Percentiles rank a stretch among this genome's conserved stretches.
Evolutionary conservation across 2,888 invertebrate genomes (phyloP).

Genomic region (Athalia rosae): DNA sequence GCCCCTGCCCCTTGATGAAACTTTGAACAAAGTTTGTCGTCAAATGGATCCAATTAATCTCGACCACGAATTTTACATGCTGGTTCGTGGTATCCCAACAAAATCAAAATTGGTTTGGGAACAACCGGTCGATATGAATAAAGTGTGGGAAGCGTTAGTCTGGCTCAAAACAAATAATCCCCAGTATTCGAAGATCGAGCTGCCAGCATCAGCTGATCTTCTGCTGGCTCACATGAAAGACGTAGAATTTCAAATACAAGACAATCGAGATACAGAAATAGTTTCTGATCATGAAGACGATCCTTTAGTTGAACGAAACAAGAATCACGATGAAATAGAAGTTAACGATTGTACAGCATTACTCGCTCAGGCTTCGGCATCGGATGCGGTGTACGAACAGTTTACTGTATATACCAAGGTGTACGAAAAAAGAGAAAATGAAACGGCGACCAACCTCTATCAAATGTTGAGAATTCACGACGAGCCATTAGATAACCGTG

Average conservation of each 20-base stretch:
- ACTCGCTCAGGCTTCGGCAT: constrained; percentile 18
- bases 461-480: too few species aligned
- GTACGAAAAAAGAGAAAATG: too few species aligned
- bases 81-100: constrained; percentile 61
- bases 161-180: constrained; percentile 32
- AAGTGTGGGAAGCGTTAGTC: constrained; percentile 13
- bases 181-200: constrained; percentile 49
- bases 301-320: too few species aligned
- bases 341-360: not conserved
- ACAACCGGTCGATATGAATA: constrained; percentile 58
- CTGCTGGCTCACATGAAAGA: constrained; percentile 35
- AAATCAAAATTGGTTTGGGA: constrained; percentile 55
- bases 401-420: too few species aligned
- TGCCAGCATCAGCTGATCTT: constrained; percentile 51
- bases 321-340: not conserved
- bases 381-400: too few species aligned
- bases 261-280: not conserved
- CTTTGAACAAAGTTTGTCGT: constrained; percentile 61
- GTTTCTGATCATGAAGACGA: too few species aligned
- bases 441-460: too few species aligned
- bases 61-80: constrained; percentile 61
- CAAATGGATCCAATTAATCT: constrained; percentile 57
- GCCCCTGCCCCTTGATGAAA: constrained; percentile 61
- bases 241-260: not conserved
- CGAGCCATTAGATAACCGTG: too few species aligned